Evolutionary conservation across 2,113 vertebrate genomes (phyloP).

Genomic region (Kryptolebias marmoratus): DNA sequence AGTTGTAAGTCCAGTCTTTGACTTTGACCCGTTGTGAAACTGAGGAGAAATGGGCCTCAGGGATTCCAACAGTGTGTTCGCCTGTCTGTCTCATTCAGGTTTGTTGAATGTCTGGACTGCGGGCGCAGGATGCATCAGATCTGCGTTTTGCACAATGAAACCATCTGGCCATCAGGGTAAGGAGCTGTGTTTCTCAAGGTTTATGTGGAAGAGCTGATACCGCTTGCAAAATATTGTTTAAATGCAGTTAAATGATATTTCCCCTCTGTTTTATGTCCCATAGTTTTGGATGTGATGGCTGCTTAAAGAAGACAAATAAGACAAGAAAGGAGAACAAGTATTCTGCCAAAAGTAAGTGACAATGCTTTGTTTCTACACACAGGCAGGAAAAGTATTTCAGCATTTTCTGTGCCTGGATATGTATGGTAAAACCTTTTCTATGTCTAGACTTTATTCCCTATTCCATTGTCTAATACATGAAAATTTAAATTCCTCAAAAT

Average conservation of each 20-base stretch:
- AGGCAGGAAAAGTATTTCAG: not conserved
- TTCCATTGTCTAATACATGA: not conserved
- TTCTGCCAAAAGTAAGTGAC: conserved; percentile 94
- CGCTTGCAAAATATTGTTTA: not conserved
- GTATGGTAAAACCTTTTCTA: not conserved
- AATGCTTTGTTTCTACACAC: not conserved
- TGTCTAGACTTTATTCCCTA: not conserved
- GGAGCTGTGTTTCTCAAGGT: conserved; percentile 17
- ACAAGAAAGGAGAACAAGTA: conserved; percentile 97
- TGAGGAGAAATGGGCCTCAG: not conserved
- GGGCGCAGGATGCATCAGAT: conserved; percentile 99
- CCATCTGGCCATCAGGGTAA: conserved; percentile 96
- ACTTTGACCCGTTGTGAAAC: not conserved
- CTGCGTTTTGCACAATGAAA: conserved; percentile 95
- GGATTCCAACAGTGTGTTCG: not conserved
- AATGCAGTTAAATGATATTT: not conserved
- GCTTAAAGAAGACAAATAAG: conserved; percentile 94
- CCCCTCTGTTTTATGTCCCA: not conserved
- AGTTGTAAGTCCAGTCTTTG: conserved; percentile 86
- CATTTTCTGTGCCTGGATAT: not conserved
- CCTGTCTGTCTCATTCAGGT: conserved; percentile 74
- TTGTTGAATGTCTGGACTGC: conserved; percentile 98
- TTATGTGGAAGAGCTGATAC: not conserved
- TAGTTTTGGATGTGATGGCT: conserved; percentile 94
- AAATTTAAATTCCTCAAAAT: no score